Conservation (phyloP, 2,113 vertebrate genomes). For the Platichthys flesus region DNA sequence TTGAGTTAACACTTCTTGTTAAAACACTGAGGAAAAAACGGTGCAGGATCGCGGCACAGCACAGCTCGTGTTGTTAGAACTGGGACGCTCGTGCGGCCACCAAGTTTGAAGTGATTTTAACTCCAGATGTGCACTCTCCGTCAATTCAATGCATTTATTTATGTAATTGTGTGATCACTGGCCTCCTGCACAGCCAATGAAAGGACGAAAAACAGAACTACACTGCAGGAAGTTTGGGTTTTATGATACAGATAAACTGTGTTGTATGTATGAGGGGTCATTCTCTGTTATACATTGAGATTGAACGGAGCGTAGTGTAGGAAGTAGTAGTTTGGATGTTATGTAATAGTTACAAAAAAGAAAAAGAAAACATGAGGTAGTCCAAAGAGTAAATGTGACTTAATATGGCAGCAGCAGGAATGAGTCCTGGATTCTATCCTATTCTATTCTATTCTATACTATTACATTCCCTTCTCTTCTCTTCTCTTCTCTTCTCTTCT, state of each 20-base stretch:
- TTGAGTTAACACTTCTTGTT: no score
- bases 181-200: not conserved
- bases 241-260: not conserved
- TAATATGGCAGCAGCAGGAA: not conserved
- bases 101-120: not conserved
- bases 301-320: not conserved
- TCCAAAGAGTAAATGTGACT: not conserved
- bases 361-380: not conserved
- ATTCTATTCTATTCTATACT: not conserved
- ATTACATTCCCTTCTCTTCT: no score
- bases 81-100: not conserved
- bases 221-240: not conserved
- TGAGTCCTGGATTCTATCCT: not conserved
- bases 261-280: no score
- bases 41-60: not conserved
- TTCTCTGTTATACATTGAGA: not conserved
- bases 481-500: no score
- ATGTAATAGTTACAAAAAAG: conserved; percentile 26
- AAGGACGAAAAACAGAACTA: not conserved
- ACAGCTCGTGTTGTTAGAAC: not conserved
- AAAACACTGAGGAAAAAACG: no score
- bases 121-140: conserved; percentile 42
- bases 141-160: no score
- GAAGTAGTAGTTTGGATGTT: conserved; percentile 30
- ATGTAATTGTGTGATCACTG: conserved; percentile 7